Evolutionary conservation across 2,888 invertebrate species (phyloP).

Genomic region (Orchesellides sinensis): DNA sequence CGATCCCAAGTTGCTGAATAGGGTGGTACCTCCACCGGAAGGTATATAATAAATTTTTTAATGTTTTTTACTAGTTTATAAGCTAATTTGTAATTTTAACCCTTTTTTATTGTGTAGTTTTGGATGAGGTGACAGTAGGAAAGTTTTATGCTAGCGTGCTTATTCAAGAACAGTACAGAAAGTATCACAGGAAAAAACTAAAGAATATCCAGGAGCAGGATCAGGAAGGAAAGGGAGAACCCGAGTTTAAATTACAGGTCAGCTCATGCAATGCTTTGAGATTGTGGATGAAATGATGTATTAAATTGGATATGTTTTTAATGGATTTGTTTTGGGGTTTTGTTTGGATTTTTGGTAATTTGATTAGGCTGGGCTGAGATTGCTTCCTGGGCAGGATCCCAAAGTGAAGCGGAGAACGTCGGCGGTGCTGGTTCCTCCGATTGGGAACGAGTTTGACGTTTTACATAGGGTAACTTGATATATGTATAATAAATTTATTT

Average conservation of each 20-base stretch:
- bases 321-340: too few relatives aligned
- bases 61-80: neutral
- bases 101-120: conserved; percentile 50
- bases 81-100: too few relatives aligned
- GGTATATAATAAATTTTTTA: conserved; percentile 27
- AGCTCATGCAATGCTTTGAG: neutral
- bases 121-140: conserved; percentile 73
- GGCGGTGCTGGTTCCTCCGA: conserved; percentile 62
- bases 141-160: conserved; percentile 72
- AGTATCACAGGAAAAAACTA: conserved; percentile 66
- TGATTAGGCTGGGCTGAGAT: conserved; percentile 67
- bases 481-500: neutral
- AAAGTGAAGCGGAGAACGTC: conserved; percentile 64
- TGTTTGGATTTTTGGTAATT: too few relatives aligned
- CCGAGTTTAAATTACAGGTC: conserved; percentile 66
- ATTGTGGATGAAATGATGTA: too few relatives aligned
- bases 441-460: conserved; percentile 65
- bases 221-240: conserved; percentile 27
- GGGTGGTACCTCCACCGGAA: conserved; percentile 72
- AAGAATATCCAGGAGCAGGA: conserved; percentile 42
- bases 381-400: conserved; percentile 59
- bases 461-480: conserved; percentile 60
- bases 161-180: conserved; percentile 71
- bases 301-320: too few relatives aligned
- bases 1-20: conserved; percentile 62